Evolutionary conservation across 2,888 invertebrate species (phyloP), one percentile per base, ranked within the genome.

Genomic region (Napeogenes sylphis): DNA sequence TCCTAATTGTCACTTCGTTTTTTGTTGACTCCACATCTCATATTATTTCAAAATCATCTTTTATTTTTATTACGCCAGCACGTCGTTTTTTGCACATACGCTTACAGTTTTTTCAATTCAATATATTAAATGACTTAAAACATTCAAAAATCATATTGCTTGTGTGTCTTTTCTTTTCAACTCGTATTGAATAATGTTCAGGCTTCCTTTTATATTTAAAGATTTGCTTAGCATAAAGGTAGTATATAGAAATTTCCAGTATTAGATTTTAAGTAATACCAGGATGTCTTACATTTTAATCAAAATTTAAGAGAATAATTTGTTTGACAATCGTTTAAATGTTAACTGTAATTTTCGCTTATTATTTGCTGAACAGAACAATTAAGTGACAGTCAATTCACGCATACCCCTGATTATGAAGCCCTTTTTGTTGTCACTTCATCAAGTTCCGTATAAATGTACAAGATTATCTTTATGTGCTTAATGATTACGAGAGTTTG

Each of bases 391-490:
- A 61, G 61, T 60, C 61, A 58, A 58, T 61, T 53, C 4, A 35
- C 6, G 56, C 4, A 45, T 33, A 12, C 6, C 38, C 33, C 32
- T 2, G 14, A 32, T 14, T 5, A 51, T 2, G n/a, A 38, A 5
- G 13, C 51, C 45, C 33, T 42, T 59, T 61, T 67, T 65, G 65
- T 57, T 67, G 64, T 62, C 63, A 53, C 65, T 65, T 59, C 60
- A 33, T 56, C 51, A 47, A 56, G 55, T 56, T 63, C 45, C 30
- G 59, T 61, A 58, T 61, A 10, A 35, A 30, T 14, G 54, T 65
- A 63, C 65, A 61, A 65, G 67, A 63, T 67, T 65, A 61, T 67
- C 62, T 65, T 21, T 58, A 33, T 30, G 51, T 51, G 21, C n/a
- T 10, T 51, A 51, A 51, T 30, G 42, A 42, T 42, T 3, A 30